Base-by-base conservation (phyloP, 2,888 invertebrate species). In the Oscheius sp. region DNA sequence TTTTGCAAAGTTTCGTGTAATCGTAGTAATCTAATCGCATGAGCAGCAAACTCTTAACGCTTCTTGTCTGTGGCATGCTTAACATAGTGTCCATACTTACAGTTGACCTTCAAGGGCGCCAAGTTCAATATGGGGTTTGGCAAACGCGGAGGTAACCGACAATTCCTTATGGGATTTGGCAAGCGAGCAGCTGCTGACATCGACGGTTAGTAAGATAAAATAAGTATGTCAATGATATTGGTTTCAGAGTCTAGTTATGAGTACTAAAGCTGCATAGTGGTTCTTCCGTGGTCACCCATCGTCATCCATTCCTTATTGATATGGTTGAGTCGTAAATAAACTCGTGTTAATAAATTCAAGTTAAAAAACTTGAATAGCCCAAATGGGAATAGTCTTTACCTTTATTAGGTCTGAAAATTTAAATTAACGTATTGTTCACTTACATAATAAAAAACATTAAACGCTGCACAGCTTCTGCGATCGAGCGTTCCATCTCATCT, bases 101-200 rank as follows among this genome's bases (percentile, higher is more conserved):
- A 62, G 47, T 62, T 44, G 17, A 44, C 41, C 47, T 64, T 70
- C 12, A 45, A 70, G 70, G 59, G 70, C n/a, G 47, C 70, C 12
- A 67, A 70, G 26, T 57, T 70, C 45, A 71, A 75, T n/a, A 78
- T 78, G 77, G 77, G 77, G 45, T 75, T 78, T 69, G 77, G 77
- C 38, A 78, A 78, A 68, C 68, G 77, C 14, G 74, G 61, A 38
- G 71, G 59, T 30, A 64, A 73, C 47, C 66, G 71, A 49, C 67
- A 70, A 54, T 76, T 76, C 74, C 68, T 70, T 54, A 76, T 75
- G 75, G 75, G 75, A 28, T 75, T 75, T 59, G 75, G 75, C 14
- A 75, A 75, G 32, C 71, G 75, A 41, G n/a, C n/a, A n/a, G 54
- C 72, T 1, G 57, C 26, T 14, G 49, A 69, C 26, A 22, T 59